Conservation (phyloP, 2,797 vertebrate genomes). For the Gadopsis marmoratus region DNA sequence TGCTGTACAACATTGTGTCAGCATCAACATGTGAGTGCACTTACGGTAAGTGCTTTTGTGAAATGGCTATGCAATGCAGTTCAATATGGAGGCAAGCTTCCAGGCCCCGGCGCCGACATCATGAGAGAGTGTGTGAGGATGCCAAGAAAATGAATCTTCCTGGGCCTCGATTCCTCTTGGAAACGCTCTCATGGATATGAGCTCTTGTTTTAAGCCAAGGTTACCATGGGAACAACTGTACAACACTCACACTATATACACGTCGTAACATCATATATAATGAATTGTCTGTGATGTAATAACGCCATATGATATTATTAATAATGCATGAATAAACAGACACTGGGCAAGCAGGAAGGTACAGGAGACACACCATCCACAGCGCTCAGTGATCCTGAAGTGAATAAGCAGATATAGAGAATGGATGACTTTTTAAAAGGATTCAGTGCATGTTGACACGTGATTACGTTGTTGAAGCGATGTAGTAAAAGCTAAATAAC, state of each 20-base stretch:
- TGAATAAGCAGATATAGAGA: background rate
- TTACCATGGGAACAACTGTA: background rate
- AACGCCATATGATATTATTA: background rate
- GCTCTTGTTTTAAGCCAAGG: background rate
- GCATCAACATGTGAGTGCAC: conserved; percentile 35
- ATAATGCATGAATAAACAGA: conserved; percentile 30
- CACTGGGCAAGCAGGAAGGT: background rate
- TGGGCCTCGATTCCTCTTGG: background rate
- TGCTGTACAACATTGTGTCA: conserved; percentile 38
- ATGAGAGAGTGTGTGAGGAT: conserved; percentile 4
- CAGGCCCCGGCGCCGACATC: conserved; percentile 5
- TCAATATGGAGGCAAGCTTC: conserved; percentile 29
- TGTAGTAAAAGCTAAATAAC: background rate
- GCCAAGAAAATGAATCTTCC: background rate
- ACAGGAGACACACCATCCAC: background rate
- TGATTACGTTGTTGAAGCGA: background rate
- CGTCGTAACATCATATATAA: background rate
- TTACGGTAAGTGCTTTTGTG: conserved; percentile 45
- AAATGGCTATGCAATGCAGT: conserved; percentile 47
- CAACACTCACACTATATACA: background rate
- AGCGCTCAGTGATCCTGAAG: background rate
- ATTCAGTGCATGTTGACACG: background rate
- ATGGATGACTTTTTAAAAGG: background rate
- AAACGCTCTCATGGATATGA: background rate
- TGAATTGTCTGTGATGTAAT: background rate